Evolutionary conservation across 2,888 invertebrate species (phyloP), one percentile per base, ranked within the genome.

Genomic region (Callyntrura sp.): DNA sequence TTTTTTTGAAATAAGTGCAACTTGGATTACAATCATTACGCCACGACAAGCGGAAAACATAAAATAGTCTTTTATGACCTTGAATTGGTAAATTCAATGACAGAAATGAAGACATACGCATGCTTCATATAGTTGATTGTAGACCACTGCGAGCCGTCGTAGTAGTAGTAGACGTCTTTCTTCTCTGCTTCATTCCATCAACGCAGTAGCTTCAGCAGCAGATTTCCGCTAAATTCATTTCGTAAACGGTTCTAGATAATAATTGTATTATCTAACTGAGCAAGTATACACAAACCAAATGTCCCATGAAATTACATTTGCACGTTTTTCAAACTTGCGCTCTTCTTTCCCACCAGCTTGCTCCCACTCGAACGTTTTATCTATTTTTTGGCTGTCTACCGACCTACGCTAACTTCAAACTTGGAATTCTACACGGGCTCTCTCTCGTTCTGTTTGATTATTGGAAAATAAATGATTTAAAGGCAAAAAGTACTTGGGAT

Each of bases 31-130:
- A 20, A 73, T 51, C 6, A 48, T 70, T 70, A 45, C 14, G 14
- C 8, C 12, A 20, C n/a, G 51, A 73, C 45, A 51, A 23, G 25
- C 5, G 48, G 25, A 73, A 73, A 48, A 23, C 51, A 73, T 43
- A n/a, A 73, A 73, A 51, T 73, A 48, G 73, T 73, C 48, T 17
- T 73, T 73, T 23, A 23, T 73, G 51, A 73, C 73, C 73, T 73
- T 51, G 73, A 70, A 70, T 45, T n/a, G n/a, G 45, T 35, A 4
- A n/a, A 6, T 35, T 68, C 28, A 70, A 70, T 70, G 43, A 14
- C 25, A 23, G 23, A 28, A 65, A 28, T 65, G 65, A 28, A 28
- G 14, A 28, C 6, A 65, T 14, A 65, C 43, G 25, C 12, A 62
- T 62, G 62, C 2, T 23, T n/a, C n/a, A n/a, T n/a, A n/a, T n/a